A percentile compares a stretch with the other conserved stretches of the same genome.
Conservation (phyloP, 2,888 invertebrate genomes). For the Penaeus monodon region DNA sequence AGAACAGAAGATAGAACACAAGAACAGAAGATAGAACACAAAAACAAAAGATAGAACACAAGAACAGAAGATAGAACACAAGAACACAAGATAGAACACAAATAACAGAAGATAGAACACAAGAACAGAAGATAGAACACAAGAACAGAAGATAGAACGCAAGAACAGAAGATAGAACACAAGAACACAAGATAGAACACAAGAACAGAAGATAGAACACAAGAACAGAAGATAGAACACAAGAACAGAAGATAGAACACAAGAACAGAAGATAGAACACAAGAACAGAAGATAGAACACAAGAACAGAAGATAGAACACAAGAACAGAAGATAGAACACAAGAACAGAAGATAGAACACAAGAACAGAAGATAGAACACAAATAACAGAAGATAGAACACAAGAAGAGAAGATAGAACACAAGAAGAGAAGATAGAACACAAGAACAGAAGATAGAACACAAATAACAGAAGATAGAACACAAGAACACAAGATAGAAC, state of each 20-base stretch:
- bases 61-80: fast-evolving
- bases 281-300: fast-evolving
- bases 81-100: too few relatives aligned
- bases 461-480: too few relatives aligned
- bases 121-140: fast-evolving
- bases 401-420: fast-evolving
- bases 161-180: fast-evolving
- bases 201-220: fast-evolving
- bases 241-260: fast-evolving
- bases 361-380: too few relatives aligned
- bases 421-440: fast-evolving
- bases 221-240: fast-evolving
- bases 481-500: fast-evolving
- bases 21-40: fast-evolving
- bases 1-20: fast-evolving
- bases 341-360: fast-evolving
- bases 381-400: too few relatives aligned
- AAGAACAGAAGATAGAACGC: too few relatives aligned
- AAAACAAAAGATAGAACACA: too few relatives aligned
- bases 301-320: fast-evolving
- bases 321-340: fast-evolving
- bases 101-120: fast-evolving
- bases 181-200: fast-evolving
- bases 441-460: too few relatives aligned
- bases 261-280: fast-evolving